Evolutionary conservation across 2,797 vertebrate genomes (phyloP), one percentile per base, ranked within the genome.

Genomic region (Chaenodraco wilsoni): DNA sequence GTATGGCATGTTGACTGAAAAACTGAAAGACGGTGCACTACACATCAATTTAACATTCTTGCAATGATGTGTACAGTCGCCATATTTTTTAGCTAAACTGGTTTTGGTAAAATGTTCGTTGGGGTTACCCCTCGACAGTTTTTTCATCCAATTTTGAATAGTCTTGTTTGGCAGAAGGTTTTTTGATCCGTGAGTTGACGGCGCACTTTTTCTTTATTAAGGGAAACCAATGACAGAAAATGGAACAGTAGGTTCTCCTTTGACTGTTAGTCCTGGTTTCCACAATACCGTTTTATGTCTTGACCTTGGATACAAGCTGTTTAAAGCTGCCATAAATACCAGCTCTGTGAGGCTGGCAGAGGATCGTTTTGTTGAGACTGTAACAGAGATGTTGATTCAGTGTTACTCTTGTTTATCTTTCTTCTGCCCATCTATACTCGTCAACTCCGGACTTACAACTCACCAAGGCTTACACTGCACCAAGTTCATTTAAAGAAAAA

Each of bases 331-430:
- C 15, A 50, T 45, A 41, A 61, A 49, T 16, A 33, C 21, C 44
- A n/a, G 50, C 65, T 57, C 21, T 45, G 57, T 31, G 48, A 52
- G 23, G 48, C 9, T 31, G 12, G 5, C 12, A 5, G 3, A 1
- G 23, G 27, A 11, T 23, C 15, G 12, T 17, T 8, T 33, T 65
- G 62, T 64, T 64, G 69, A 72, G 51, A 72, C 60, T 62, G 4
- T 23, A 15, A 45, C 23, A 41, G 19, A 43, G 46, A 58, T 52
- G 43, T 50, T 49, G 15, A n/a, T 31, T 65, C 14, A 56, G 45
- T 46, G 16, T 4, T 31, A 3, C 6, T 1, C 3, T 13, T 9
- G 8, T 9, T 37, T 37, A 37, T 37, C 8, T 23, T 21, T 21
- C 54, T 37, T n/a, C 15, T 8, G 2, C 54, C 15, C 9, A 8